Evolutionary conservation across 1,140 invertebrate species (phyloP), one percentile per base, ranked within the genome.

Genomic region (Thereuonema tuberculata): DNA sequence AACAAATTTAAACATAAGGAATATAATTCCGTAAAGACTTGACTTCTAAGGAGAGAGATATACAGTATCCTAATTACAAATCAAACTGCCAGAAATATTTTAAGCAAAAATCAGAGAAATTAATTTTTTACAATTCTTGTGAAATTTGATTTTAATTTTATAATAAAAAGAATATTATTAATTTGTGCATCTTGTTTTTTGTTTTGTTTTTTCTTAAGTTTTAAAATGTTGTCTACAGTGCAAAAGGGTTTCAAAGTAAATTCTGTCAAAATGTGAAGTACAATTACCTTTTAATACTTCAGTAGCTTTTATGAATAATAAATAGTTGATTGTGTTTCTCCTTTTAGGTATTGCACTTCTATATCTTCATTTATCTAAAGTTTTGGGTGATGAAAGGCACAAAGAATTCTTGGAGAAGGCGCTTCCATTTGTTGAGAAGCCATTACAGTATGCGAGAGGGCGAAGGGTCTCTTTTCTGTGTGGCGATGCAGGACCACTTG

Each of bases 401-500:
- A 29, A 65, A 57, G 50, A 67, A 48, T 67, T 68, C 62, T 67
- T 71, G 24, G 58, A 80, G 73, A 72, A 73, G 69, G 77, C 80
- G 17, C 56, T 73, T 28, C 62, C 72, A 53, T 72, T 78, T 54
- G 63, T 82, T 43, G 71, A 75, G 63, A 67, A 64, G 57, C 67
- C 70, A 60, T 28, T 80, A n/a, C 63, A 68, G 3, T 66, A 74
- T 47, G 69, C 80, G 21, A 78, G 74, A 66, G 68, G 71, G 52
- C 46, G 25, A 9, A 58, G 78, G 61, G 74, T 82, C 17, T 82
- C 84, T 53, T 90, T 89, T 70, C 68, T 90, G 20, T 86, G 83
- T 76, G 88, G 89, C 56, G 82, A 83, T 75, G 78, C 83, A 46
- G 88, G 88, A 26, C 84, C 84, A 21, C 67, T 89, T 29, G 81